Evolutionary conservation across 2,113 vertebrate genomes (phyloP).

Genomic region (Marcusenius ussheri): DNA sequence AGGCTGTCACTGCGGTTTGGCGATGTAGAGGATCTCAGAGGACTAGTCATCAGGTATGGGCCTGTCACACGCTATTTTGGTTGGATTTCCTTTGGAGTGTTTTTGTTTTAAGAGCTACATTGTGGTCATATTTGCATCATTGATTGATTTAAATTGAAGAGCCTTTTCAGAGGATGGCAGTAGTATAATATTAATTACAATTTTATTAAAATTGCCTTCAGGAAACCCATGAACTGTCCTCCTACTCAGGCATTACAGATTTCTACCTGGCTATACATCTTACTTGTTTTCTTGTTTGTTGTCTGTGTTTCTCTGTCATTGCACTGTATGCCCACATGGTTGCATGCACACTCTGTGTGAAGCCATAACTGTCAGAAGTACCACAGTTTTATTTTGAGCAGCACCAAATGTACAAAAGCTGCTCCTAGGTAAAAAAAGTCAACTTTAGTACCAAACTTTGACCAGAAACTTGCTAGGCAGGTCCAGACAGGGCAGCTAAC

Average conservation of each 20-base stretch:
- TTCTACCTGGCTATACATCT: neutral
- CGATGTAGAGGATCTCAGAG: slow-evolving; percentile 70
- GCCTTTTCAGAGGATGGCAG: neutral
- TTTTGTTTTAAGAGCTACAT: neutral
- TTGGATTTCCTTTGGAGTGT: neutral
- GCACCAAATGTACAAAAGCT: neutral
- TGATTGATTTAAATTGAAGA: neutral
- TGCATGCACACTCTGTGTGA: neutral
- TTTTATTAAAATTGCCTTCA: neutral
- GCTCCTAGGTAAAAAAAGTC: neutral
- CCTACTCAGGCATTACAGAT: neutral
- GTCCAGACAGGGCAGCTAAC: neutral
- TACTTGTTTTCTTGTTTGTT: neutral
- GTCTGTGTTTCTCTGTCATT: neutral
- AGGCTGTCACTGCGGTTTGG: slow-evolving; percentile 85
- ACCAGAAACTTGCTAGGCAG: neutral
- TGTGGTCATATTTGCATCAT: neutral
- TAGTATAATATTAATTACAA: neutral
- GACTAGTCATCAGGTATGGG: slow-evolving; percentile 76
- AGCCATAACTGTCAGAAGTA: neutral
- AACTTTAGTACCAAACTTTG: neutral
- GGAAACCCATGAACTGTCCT: neutral
- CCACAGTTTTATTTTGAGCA: neutral
- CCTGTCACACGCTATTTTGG: neutral
- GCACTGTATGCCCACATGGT: neutral